A percentile compares a stretch with the other conserved stretches of the same genome.
Conservation (phyloP, 2,113 vertebrate genomes). For the Prunella himalayana region DNA sequence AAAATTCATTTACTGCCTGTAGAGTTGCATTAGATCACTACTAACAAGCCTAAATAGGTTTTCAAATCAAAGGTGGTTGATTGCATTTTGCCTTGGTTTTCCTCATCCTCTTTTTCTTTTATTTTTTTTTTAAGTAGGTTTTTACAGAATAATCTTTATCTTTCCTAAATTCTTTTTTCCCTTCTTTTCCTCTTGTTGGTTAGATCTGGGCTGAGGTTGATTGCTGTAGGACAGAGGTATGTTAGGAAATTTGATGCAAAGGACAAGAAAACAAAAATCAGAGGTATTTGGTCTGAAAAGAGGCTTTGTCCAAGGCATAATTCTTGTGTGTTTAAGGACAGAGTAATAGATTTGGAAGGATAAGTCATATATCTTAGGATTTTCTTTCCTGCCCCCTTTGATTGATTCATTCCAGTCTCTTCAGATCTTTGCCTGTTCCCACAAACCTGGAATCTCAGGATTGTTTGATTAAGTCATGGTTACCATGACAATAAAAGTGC, state of each 20-base stretch:
- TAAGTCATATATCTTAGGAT: conserved; percentile 74
- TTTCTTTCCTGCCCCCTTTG: conserved; percentile 61
- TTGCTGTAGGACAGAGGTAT: conserved; percentile 32
- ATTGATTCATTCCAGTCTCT: conserved; percentile 73
- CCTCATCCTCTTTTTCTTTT: not conserved
- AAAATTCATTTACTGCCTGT: not conserved
- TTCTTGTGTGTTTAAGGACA: conserved; percentile 71
- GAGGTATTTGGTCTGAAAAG: conserved; percentile 65
- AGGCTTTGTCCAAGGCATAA: conserved; percentile 46
- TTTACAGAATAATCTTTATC: not conserved
- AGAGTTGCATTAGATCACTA: not conserved
- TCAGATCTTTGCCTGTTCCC: conserved; percentile 68
- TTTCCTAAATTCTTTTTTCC: not conserved
- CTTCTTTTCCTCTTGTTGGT: not conserved
- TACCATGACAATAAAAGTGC: conserved; percentile 80
- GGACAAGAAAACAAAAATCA: conserved; percentile 67
- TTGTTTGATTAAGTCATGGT: conserved; percentile 88
- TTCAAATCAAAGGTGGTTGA: not conserved
- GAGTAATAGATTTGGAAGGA: conserved; percentile 71
- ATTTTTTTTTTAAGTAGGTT: not conserved
- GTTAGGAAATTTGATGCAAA: conserved; percentile 50
- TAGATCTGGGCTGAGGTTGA: not conserved
- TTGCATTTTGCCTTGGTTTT: not conserved
- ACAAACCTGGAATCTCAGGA: conserved; percentile 81
- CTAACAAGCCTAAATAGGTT: not conserved